A percentile compares a stretch with the other conserved stretches of the same genome.
phyloP scores from a whole-genome alignment of 2,888 invertebrate genomes.

The Rhingia rostrata region DNA sequence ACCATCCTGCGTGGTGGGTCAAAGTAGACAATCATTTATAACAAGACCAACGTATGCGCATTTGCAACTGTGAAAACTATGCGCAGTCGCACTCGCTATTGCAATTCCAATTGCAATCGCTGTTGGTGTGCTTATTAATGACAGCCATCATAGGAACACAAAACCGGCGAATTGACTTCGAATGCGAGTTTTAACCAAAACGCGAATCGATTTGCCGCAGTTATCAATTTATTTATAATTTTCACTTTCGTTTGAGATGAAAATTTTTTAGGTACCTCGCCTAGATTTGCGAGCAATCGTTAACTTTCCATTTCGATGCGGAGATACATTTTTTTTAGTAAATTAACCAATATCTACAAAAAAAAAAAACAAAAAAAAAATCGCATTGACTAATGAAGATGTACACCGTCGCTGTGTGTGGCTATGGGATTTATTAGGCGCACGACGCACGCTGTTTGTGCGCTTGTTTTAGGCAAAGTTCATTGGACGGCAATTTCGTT shows the following conservation, averaged over 20 bases:
- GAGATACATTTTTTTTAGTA: neutral
- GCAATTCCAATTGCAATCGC: slow-evolving; percentile 8
- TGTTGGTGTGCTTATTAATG: slow-evolving; percentile 25
- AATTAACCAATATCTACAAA: neutral
- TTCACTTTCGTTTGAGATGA: slow-evolving; percentile 58
- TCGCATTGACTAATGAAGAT: slow-evolving; percentile 24
- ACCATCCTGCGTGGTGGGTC: slow-evolving; percentile 1
- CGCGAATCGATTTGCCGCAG: slow-evolving; percentile 48
- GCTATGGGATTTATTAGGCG: slow-evolving; percentile 11
- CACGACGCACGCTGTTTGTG: slow-evolving; percentile 9
- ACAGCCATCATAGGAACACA: slow-evolving; percentile 34
- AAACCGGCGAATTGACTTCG: slow-evolving; percentile 22
- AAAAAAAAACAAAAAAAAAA: slow-evolving; percentile 1
- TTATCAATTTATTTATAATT: slow-evolving; percentile 47
- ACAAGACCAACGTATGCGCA: neutral
- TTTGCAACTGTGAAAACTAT: neutral
- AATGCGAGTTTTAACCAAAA: slow-evolving; percentile 35
- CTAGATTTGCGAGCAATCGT: slow-evolving; percentile 24
- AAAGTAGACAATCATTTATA: slow-evolving; percentile 11
- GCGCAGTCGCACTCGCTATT: neutral
- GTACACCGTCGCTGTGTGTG: slow-evolving; percentile 4
- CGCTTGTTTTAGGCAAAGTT: slow-evolving; percentile 1
- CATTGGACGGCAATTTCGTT: slow-evolving; percentile 13
- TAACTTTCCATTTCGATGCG: slow-evolving; percentile 42
- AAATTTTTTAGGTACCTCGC: neutral